A percentile compares a stretch with the other conserved stretches of the same genome.
phyloP scores from a whole-genome alignment of 1,140 invertebrate genomes.

The Thaumetopoea pityocampa region DNA sequence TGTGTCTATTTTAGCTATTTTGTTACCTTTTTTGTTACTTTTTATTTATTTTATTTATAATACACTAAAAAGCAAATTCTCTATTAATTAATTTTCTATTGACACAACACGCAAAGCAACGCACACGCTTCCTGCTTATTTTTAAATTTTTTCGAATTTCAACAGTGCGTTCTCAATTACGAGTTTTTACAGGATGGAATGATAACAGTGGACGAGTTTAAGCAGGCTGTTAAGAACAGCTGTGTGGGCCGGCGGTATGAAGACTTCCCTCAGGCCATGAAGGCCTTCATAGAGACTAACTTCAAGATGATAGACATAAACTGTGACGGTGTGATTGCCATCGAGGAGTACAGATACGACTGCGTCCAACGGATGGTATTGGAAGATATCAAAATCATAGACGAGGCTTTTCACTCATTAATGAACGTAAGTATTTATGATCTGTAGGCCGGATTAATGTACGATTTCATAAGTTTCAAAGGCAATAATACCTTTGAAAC shows the following conservation, averaged over 20 bases:
- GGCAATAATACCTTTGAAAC: too few relatives aligned
- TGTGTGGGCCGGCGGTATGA: conserved; percentile 86
- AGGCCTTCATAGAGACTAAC: conserved; percentile 88
- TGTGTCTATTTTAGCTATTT: too few relatives aligned
- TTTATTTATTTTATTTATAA: too few relatives aligned
- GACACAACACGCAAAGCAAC: conserved; percentile 26
- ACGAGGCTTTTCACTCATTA: conserved; percentile 86
- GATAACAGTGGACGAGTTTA: conserved; percentile 88
- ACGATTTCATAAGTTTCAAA: too few relatives aligned
- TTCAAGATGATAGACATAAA: conserved; percentile 89
- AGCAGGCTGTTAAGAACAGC: conserved; percentile 86
- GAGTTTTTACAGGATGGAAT: conserved; percentile 82
- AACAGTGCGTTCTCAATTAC: conserved; percentile 6
- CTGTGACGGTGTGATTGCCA: conserved; percentile 84
- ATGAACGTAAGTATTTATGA: conserved; percentile 80
- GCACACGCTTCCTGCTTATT: conserved; percentile 34
- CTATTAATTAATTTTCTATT: conserved; percentile 15
- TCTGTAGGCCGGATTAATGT: too few relatives aligned
- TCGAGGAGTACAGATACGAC: conserved; percentile 89
- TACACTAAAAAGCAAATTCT: background rate
- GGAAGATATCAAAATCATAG: conserved; percentile 83
- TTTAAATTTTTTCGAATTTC: conserved; percentile 6
- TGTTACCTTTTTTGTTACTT: too few relatives aligned
- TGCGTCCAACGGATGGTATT: conserved; percentile 87
- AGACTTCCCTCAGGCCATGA: conserved; percentile 89